Evolutionary conservation across 2,113 vertebrate genomes (phyloP).

Genomic region (Thermophis baileyi): DNA sequence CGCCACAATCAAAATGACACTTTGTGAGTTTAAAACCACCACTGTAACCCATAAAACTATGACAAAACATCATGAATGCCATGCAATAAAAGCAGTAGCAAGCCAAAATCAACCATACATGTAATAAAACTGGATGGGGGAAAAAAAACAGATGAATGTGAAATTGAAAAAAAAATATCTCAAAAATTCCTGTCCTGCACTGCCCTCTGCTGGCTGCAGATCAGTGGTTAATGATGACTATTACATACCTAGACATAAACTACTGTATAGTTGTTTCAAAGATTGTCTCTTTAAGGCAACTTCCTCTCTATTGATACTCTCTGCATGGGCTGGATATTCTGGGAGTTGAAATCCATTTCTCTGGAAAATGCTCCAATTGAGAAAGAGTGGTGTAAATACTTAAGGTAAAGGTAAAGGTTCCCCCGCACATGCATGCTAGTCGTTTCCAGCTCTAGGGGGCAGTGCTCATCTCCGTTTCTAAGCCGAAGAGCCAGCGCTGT

Average conservation of each 20-base stretch:
- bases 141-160: neutral
- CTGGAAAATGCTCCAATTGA: neutral
- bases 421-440: too few species aligned
- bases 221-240: neutral
- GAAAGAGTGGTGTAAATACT: neutral
- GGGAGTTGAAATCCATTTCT: neutral
- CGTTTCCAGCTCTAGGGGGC: too few species aligned
- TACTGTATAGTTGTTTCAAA: neutral
- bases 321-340: neutral
- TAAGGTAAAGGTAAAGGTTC: too few species aligned
- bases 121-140: too few species aligned
- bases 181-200: neutral
- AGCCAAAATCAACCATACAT: too few species aligned
- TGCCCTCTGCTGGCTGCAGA: neutral
- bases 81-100: too few species aligned
- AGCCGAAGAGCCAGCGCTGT: too few species aligned
- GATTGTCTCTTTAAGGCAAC: neutral
- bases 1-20: too few species aligned
- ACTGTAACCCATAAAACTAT: too few species aligned
- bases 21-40: too few species aligned
- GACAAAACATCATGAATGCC: too few species aligned
- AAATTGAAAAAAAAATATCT: neutral
- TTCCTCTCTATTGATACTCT: neutral
- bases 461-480: too few species aligned
- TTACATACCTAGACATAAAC: neutral